Evolutionary conservation across 2,888 invertebrate species (phyloP), one percentile per base, ranked within the genome.

Genomic region (Pseudococcus longispinus): DNA sequence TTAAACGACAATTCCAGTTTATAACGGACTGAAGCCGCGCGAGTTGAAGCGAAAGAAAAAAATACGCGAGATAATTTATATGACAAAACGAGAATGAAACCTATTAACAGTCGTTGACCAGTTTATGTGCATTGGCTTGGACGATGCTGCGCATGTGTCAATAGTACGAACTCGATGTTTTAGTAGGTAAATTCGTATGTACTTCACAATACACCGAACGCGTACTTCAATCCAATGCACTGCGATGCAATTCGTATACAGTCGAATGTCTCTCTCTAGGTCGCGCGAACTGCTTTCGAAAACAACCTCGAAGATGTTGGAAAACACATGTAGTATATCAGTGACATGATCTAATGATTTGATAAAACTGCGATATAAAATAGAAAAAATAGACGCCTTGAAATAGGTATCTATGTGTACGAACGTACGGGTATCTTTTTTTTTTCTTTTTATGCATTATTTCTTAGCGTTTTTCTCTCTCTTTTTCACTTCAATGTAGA

Each of bases 301-400:
- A 70, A 70, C 26, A 70, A 70, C 70, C 70, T 70, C 70, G 70
- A 70, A 70, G 70, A 70, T 70, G 51, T 51, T 51, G 70, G 70
- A 70, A 70, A 70, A 70, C 70, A 70, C 70, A 70, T 70, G 70
- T 70, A 70, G 13, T 70, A 70, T 70, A 70, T 70, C 70, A 26
- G 23, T 23, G 26, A 70, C 70, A 70, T 70, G 70, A 70, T 70
- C 70, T 70, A 70, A 70, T 29, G 70, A 70, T 70, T 70, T 70
- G 70, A 70, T 70, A 70, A 70, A 51, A 51, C 15, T 26, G 70
- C 29, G 70, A 70, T 70, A 70, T 51, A 51, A 51, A 51, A 51
- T 51, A 51, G 51, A 51, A 51, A 51, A 51, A 51, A 51, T 51
- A 51, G n/a, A 13, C 51, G 51, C 51, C 51, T 51, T 51, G 51